Percentiles rank a stretch among this genome's conserved stretches.
phyloP scores from a whole-genome alignment of 2,797 vertebrate genomes.

The Erethizon dorsatum region DNA sequence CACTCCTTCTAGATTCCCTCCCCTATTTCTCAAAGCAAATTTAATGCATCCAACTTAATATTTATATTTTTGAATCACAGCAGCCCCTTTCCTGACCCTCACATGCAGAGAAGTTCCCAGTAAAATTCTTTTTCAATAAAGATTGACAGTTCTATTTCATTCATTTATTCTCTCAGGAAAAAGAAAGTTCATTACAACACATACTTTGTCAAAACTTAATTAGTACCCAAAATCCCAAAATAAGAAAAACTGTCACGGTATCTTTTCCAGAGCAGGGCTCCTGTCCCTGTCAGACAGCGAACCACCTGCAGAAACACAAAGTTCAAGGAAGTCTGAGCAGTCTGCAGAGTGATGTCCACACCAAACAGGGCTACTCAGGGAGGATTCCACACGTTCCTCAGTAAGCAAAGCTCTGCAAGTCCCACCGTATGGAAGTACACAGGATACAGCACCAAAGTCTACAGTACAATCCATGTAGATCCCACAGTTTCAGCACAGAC shows the following conservation, averaged over 20 bases:
- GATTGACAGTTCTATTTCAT: not conserved
- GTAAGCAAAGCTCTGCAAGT: not conserved
- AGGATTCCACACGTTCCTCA: not conserved
- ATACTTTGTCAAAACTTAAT: constrained; percentile 34
- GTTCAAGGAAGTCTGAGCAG: not conserved
- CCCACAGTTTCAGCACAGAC: not conserved
- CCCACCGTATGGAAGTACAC: not conserved
- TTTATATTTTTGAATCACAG: not conserved
- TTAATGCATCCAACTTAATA: not conserved
- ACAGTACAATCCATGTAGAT: not conserved
- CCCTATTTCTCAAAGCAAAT: not conserved
- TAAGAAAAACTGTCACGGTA: not conserved
- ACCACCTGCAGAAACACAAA: not conserved
- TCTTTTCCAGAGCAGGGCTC: not conserved
- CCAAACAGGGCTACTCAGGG: not conserved
- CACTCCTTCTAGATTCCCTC: not conserved
- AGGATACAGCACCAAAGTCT: not conserved
- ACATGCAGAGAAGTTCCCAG: not conserved
- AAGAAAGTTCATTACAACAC: not conserved
- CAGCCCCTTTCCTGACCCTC: not conserved
- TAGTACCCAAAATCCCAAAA: not conserved
- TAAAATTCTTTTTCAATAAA: constrained; percentile 20
- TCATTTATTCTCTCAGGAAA: constrained; percentile 28
- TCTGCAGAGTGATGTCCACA: too few species aligned
- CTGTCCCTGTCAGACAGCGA: not conserved